Base-by-base conservation (phyloP, 2,113 vertebrate genomes). In the Mugil cephalus region DNA sequence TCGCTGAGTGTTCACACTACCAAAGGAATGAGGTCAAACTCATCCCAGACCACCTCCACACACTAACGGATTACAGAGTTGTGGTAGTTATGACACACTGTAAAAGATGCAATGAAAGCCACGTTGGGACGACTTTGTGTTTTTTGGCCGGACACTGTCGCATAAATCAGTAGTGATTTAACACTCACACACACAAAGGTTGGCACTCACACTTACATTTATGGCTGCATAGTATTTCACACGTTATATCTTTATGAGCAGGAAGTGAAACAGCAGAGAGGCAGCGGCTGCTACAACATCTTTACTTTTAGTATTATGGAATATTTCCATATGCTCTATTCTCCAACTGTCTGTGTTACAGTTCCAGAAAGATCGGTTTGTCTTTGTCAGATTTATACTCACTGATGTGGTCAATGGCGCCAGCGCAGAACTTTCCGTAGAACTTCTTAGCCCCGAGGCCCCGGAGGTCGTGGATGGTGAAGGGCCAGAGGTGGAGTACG, bases 361-460 rank as follows among this genome's bases (percentile, higher is more conserved):
- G n/a, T n/a, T n/a, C n/a, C n/a, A n/a, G n/a, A n/a, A n/a, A n/a
- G n/a, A n/a, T n/a, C n/a, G n/a, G n/a, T n/a, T n/a, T n/a, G n/a
- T n/a, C n/a, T n/a, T n/a, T n/a, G n/a, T n/a, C n/a, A n/a, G n/a
- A n/a, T n/a, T n/a, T n/a, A n/a, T n/a, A n/a, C 98, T 96, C 91
- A 99, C 98, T 99, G 89, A 99, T 99, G 70, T 99, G 98, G 92
- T 99, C 97, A 19, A 99, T 98, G 63, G 98, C 88, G 74, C 98
- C 98, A 0, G 96, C 98, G 1, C 98, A 99, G 93, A 99, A 99
- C 74, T 99, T 99, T 0, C 98, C 98, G 1, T 97, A 98, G 82
- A 99, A 99, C 80, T 98, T 99, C 92, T 99, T 99, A 45, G 98
- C 98, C 21, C 97, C 98, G 18, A 99, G 94, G 56, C 94, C 94